These are phyloP conservation scores for Cyclophora albipunctata DNA, from an alignment of 2,888 invertebrate genomes.

Conservation along the genomic window DNA sequence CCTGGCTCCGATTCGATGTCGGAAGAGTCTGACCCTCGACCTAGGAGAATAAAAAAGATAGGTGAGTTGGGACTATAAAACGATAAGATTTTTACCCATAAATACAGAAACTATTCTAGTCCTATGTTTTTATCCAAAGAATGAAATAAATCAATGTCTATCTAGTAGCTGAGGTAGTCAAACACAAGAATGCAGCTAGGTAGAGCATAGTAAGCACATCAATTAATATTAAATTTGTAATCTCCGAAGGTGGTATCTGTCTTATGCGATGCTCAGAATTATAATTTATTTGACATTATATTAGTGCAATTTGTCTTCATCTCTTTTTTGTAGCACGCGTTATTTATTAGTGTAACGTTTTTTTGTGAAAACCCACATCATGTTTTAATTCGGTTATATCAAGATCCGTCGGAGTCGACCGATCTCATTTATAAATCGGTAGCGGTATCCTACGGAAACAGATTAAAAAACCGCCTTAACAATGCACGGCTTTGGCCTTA, in stretches of 20 bases:
- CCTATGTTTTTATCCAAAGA: too few relatives aligned
- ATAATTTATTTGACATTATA: constrained; percentile 52
- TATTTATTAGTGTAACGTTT: constrained; percentile 60
- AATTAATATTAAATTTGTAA: constrained; percentile 17
- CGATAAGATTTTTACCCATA: too few relatives aligned
- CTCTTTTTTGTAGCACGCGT: constrained; percentile 59
- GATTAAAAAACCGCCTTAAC: constrained; percentile 67
- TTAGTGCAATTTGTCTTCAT: constrained; percentile 65
- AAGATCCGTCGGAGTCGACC: constrained; percentile 42
- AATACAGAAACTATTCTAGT: too few relatives aligned
- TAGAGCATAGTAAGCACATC: constrained; percentile 11
- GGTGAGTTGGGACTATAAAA: too few relatives aligned
- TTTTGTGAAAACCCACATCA: constrained; percentile 67
- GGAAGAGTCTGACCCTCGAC: constrained; percentile 69
- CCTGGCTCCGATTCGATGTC: constrained; percentile 95
- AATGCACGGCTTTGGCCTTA: constrained; percentile 65
- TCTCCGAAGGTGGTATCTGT: constrained; percentile 20
- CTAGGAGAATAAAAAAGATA: constrained; percentile 26
- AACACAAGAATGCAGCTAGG: constrained; percentile 1
- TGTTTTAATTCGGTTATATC: constrained; percentile 67
- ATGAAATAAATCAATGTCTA: too few relatives aligned
- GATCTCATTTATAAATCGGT: constrained; percentile 71
- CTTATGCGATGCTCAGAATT: constrained; percentile 23
- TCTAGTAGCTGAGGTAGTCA: too few relatives aligned
- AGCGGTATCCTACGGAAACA: constrained; percentile 74